phyloP scores from a whole-genome alignment of 2,797 vertebrate species.

The Chelon auratus region DNA sequence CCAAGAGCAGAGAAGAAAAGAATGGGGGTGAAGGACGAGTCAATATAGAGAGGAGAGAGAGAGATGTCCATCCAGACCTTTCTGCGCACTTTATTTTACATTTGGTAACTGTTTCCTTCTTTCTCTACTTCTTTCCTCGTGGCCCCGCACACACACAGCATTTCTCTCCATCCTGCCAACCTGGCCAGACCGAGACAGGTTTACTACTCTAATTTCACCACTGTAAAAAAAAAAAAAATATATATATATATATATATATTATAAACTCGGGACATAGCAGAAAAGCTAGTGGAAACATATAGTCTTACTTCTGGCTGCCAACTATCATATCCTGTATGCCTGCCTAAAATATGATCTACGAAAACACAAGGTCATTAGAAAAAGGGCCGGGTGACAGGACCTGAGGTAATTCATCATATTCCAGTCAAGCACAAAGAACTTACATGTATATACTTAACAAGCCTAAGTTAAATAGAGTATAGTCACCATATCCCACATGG shows the following conservation, averaged over 20 bases:
- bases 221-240: conserved; percentile 46
- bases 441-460: conserved; percentile 51
- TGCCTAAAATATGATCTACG: conserved; percentile 66
- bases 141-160: conserved; percentile 3
- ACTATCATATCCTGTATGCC: conserved; percentile 69
- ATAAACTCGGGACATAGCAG: conserved; percentile 60
- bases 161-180: conserved; percentile 16
- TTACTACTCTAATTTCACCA: conserved; percentile 70
- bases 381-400: conserved; percentile 60
- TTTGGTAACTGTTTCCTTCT: conserved; percentile 23
- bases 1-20: conserved; percentile 50
- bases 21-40: conserved; percentile 46
- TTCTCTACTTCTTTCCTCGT: neutral
- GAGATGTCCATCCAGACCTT: conserved; percentile 29
- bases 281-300: conserved; percentile 68
- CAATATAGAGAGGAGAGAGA: conserved; percentile 15
- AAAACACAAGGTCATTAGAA: conserved; percentile 74
- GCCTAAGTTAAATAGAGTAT: conserved; percentile 64
- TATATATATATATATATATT: too few species aligned
- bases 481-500: conserved; percentile 67
- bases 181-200: conserved; percentile 52
- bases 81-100: conserved; percentile 27
- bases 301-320: conserved; percentile 70
- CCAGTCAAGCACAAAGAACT: conserved; percentile 69
- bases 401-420: conserved; percentile 74